phyloP scores from a whole-genome alignment of 2,888 invertebrate genomes.

The Polyommatus icarus region DNA sequence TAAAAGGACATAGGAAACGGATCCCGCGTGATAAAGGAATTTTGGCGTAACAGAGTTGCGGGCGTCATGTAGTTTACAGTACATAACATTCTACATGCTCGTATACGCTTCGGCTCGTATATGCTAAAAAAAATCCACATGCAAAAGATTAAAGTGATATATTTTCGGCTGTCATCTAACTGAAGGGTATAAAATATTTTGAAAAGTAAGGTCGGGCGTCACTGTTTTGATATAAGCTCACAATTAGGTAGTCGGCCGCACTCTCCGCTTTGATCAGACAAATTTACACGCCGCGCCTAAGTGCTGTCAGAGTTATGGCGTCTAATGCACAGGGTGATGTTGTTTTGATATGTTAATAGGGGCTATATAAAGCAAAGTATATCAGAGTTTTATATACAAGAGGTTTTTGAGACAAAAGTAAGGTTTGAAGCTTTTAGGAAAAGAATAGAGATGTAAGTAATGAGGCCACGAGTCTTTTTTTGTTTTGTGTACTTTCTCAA shows the following conservation, averaged over 20 bases:
- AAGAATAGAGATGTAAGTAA: no score
- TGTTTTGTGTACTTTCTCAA: no score
- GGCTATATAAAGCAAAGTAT: not conserved
- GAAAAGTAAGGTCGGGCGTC: conserved; percentile 13
- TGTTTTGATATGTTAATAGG: conserved; percentile 23
- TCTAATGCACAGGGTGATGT: conserved; percentile 41
- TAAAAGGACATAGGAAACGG: no score
- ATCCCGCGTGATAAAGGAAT: no score
- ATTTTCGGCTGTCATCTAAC: not conserved
- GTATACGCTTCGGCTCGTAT: no score
- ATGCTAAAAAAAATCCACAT: no score
- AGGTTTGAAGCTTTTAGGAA: not conserved
- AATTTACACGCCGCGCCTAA: conserved; percentile 54
- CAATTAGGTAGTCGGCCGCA: conserved; percentile 41
- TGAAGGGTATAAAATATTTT: conserved; percentile 20
- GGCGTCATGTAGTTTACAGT: no score
- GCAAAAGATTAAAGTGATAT: not conserved
- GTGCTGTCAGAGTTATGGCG: conserved; percentile 49
- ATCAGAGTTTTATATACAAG: not conserved
- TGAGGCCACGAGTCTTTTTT: no score
- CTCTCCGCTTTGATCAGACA: conserved; percentile 54
- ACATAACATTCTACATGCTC: no score
- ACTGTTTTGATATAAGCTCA: conserved; percentile 22
- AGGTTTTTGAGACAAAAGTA: not conserved
- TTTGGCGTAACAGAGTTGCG: no score